Base-by-base conservation (phyloP, 2,888 invertebrate genomes). In the Polyommatus icarus region DNA sequence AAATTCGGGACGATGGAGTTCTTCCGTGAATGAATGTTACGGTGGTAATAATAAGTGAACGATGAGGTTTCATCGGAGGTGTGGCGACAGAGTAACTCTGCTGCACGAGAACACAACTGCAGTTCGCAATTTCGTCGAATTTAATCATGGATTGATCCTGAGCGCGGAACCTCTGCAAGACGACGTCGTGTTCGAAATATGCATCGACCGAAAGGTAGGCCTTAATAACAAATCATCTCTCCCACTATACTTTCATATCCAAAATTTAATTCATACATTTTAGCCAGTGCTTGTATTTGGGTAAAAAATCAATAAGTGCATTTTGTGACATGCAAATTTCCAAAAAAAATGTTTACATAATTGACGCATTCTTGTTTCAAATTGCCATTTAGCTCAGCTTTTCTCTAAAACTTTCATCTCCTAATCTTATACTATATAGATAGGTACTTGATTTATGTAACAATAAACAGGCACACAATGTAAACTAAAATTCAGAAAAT, bases 61-160 rank as follows among this genome's bases (percentile, higher is more conserved):
- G 24, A 95, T 95, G 95, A 93, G 95, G 84, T 97, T 97, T 89
- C 97, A 97, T 91, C 95, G 96, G 87, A 95, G 97, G 87, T 97
- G 98, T 90, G 98, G 98, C 79, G 96, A 97, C 83, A 95, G 97
- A 84, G 97, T 99, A 83, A 96, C 96, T 82, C 95, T 99, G 83
- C 95, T 96, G 78, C 98, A 98, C 92, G 96, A 96, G 83, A 97
- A 97, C 90, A 95, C 96, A 79, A 98, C 98, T 50, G 98, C 98
- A 24, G 95, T 96, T 80, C 94, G 98, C 84, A 96, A 96, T 87
- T 96, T 96, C 84, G 96, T 96, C 78, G 97, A 98, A 87, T 98
- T 97, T 87, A 98, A 98, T 90, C 96, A 97, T 92, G 98, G 98
- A n/a, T 91, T 98, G 82, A 97, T 98, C 40, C 95, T 98, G 82